Conservation (phyloP, 2,113 vertebrate species). For the Ailuropoda melanoleuca region DNA sequence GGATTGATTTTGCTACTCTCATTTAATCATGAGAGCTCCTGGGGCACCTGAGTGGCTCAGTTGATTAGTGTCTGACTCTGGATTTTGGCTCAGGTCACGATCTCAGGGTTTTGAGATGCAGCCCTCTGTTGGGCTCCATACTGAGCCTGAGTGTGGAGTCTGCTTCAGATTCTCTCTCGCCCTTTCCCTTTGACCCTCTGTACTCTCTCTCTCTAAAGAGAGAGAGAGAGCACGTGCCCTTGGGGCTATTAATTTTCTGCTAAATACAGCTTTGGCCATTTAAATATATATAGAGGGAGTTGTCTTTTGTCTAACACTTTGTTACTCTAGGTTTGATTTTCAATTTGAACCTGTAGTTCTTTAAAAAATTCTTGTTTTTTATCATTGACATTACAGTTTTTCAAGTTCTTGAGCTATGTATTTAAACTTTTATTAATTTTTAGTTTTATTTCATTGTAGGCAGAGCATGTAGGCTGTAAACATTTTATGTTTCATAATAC, state of each 20-base stretch:
- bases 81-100: neutral
- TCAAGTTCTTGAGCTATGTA: neutral
- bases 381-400: neutral
- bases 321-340: neutral
- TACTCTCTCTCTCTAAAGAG: neutral
- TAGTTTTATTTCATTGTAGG: slow-evolving; percentile 40
- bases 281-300: neutral
- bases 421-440: slow-evolving; percentile 26
- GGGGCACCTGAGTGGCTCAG: neutral
- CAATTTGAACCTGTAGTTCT: neutral
- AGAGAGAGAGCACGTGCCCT: neutral
- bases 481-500: neutral
- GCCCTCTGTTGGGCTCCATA: neutral
- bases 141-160: neutral
- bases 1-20: neutral
- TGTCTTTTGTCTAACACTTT: neutral
- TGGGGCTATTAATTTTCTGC: neutral
- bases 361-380: neutral
- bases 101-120: neutral
- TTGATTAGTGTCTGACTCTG: neutral
- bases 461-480: neutral
- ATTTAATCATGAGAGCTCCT: neutral
- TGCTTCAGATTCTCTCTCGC: neutral
- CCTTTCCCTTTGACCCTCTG: neutral
- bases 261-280: slow-evolving; percentile 32